Base-by-base conservation (phyloP, 2,888 invertebrate genomes). In the Drosophila birchii region DNA sequence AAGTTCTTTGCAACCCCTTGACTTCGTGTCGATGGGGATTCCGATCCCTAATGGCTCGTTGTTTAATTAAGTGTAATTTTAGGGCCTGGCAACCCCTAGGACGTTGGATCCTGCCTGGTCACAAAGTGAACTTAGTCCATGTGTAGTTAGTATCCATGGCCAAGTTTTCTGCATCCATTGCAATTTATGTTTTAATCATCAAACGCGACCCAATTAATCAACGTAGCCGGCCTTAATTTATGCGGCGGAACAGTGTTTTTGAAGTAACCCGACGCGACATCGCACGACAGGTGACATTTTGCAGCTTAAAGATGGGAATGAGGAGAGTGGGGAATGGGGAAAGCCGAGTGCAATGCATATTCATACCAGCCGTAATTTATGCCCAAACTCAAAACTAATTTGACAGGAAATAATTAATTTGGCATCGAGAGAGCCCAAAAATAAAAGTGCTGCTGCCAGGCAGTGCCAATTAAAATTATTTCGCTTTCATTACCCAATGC, bases 21-120 rank as follows among this genome's bases (percentile, higher is more conserved):
- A 39, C 18, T 47, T 43, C 20, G 26, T 44, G 26, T 85, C 57
- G 76, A 58, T 68, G 56, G 70, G 58, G 77, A 83, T 75, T 84
- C 81, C 87, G 78, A 85, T 74, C 88, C 81, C 88, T 91, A 91
- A 91, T 91, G 86, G 86, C 81, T 89, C 78, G 88, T 80, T 88
- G 86, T 90, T 91, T 91, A 91, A 91, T 91, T 91, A 91, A 90
- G 90, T 89, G 90, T 81, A 91, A 91, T 91, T 91, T 91, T 79
- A 85, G 78, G 80, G 84, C 78, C 81, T 76, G 79, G 75, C 78
- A 76, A 78, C 72, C 78, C 75, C 60, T 78, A 39, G 26, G 49
- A 38, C 14, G 47, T 34, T 11, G 47, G 23, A 39, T 53, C 59
- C 53, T 18, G 8, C 20, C 39, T 26, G 41, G 32, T n/a, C 49